Base-by-base conservation (phyloP, 1,140 invertebrate species). In the Himalopsyche phryganea region DNA sequence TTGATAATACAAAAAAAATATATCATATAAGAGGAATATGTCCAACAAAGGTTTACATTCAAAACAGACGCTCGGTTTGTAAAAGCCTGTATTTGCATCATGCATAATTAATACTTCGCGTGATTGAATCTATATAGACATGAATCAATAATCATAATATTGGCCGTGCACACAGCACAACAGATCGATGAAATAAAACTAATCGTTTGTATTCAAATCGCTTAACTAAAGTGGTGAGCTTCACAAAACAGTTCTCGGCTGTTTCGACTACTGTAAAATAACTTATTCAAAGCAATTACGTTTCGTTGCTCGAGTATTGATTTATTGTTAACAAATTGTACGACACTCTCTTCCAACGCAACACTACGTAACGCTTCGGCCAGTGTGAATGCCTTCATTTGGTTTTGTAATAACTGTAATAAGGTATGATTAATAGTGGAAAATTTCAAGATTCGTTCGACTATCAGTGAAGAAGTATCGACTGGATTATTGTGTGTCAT, bases 241-340 rank as follows among this genome's bases (percentile, higher is more conserved):
- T 46, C 51, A 33, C 32, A 35, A 54, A 46, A 46, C 23, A 28
- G 38, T 49, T 45, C 35, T 47, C 46, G 23, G 42, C 42, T 50
- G 49, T 52, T 49, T 36, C 35, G 56, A 58, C 56, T 58, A 51
- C 56, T 58, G 56, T 58, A 40, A 48, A 58, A 52, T 58, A 52
- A 58, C 56, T 58, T 40, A 58, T 45, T 51, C 56, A 20, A 33
- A 38, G 49, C 56, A 58, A 58, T 58, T 58, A 58, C 41, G 36
- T 32, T n/a, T 9, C 18, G 47, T 40, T 40, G 38, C 19, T 23
- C 50, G 36, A 15, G 56, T 52, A 58, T 52, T 58, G 56, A 58
- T 58, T 58, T 58, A 58, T 58, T 33, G 42, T 28, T 48, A 58
- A 58, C 56, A 58, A 58, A 58, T 58, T 58, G 56, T 52, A 19